A percentile compares a stretch with the other conserved stretches of the same genome.
Evolutionary conservation across 2,797 vertebrate genomes (phyloP).

Genomic region (Smutsia gigantea): DNA sequence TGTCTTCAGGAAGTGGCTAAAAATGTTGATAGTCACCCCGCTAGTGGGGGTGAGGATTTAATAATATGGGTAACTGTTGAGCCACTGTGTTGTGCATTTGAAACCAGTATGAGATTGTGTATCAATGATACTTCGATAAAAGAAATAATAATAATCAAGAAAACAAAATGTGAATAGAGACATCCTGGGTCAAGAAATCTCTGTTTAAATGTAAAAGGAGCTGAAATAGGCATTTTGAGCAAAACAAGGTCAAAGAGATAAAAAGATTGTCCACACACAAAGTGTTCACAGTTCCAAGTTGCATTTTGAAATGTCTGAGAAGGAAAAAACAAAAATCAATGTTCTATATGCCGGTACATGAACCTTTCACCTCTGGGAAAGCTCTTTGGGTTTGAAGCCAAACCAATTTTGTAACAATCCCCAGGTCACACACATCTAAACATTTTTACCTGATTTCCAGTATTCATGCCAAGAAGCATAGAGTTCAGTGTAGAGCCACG

Average conservation of each 20-base stretch:
- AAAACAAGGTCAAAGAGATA: constrained; percentile 10
- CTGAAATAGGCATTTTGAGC: not conserved
- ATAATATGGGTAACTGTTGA: too few relatives aligned
- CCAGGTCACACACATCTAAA: constrained; percentile 29
- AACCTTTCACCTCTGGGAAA: constrained; percentile 33
- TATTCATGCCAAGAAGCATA: constrained; percentile 27
- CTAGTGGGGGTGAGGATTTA: too few relatives aligned
- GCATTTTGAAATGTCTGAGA: constrained; percentile 13
- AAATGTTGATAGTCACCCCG: too few relatives aligned
- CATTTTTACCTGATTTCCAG: constrained; percentile 52
- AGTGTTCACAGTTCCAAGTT: constrained; percentile 18
- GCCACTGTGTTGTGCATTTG: too few relatives aligned
- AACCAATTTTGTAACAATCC: constrained; percentile 64
- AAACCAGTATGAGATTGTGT: too few relatives aligned
- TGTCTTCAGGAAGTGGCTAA: not conserved
- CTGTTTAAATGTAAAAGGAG: not conserved
- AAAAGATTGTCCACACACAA: not conserved
- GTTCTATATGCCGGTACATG: not conserved
- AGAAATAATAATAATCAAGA: too few relatives aligned
- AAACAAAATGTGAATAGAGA: not conserved
- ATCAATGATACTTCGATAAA: too few relatives aligned
- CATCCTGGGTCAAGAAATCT: not conserved
- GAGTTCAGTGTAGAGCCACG: not conserved
- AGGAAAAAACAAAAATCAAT: constrained; percentile 55
- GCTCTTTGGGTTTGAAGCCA: not conserved